Evolutionary conservation across 2,113 vertebrate species (phyloP).

Genomic region (Varanus komodoensis): DNA sequence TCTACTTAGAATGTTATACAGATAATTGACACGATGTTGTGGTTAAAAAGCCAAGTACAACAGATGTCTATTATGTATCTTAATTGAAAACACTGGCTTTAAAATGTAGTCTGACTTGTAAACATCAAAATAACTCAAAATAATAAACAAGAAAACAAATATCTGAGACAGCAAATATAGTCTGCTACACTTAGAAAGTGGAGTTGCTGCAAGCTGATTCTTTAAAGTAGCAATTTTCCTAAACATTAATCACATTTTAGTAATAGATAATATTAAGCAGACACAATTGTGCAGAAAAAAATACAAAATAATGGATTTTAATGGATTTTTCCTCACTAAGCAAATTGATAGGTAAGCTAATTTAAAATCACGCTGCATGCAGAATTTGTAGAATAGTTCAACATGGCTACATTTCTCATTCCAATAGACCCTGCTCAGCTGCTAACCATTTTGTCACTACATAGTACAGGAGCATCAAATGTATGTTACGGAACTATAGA

Average conservation of each 20-base stretch:
- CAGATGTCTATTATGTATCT: slow-evolving; percentile 1
- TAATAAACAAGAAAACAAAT: slow-evolving; percentile 30
- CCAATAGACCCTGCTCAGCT: not conserved
- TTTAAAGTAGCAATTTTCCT: slow-evolving; percentile 24
- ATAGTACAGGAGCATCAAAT: not conserved
- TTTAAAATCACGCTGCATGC: not conserved
- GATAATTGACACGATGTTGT: slow-evolving; percentile 2
- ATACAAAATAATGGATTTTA: not conserved
- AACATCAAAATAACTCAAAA: not conserved
- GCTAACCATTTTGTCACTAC: not conserved
- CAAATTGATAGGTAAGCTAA: slow-evolving; percentile 11
- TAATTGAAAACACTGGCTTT: slow-evolving; percentile 19
- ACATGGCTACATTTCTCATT: not conserved
- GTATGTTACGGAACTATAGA: not conserved
- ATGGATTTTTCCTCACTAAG: not conserved
- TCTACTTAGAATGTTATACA: not conserved
- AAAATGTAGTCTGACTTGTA: slow-evolving; percentile 7
- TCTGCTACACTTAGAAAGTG: not conserved
- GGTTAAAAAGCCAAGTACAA: not conserved
- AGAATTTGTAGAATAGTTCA: not conserved
- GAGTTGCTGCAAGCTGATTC: not conserved
- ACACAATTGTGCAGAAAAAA: not conserved
- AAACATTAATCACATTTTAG: slow-evolving; percentile 1
- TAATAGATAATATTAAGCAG: slow-evolving; percentile 9
- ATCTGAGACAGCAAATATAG: not conserved